Evolutionary conservation across 2,888 invertebrate species (phyloP).

Genomic region (Laothoe populi): DNA sequence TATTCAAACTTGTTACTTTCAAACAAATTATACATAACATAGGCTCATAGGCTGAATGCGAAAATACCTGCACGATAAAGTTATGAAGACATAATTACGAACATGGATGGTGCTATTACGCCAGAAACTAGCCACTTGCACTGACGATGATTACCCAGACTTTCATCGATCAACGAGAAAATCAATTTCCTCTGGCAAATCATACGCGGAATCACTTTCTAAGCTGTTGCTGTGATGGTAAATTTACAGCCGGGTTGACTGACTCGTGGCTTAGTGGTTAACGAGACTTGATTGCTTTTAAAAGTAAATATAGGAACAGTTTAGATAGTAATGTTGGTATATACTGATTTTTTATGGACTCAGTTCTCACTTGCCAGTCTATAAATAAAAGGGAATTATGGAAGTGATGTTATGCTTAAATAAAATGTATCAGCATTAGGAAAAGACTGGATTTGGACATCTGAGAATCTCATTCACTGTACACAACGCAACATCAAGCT

Average conservation of each 20-base stretch:
- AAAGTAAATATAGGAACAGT: neutral
- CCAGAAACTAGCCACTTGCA: too few species aligned
- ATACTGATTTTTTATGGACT: too few species aligned
- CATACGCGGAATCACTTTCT: slow-evolving; percentile 51
- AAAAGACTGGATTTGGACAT: too few species aligned
- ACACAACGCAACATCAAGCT: too few species aligned
- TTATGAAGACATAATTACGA: neutral
- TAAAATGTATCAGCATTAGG: too few species aligned
- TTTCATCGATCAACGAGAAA: slow-evolving; percentile 53
- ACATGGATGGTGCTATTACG: slow-evolving; percentile 1
- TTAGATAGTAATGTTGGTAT: neutral
- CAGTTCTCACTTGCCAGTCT: too few species aligned
- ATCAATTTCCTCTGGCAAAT: slow-evolving; percentile 47
- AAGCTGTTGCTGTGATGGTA: slow-evolving; percentile 27
- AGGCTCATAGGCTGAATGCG: neutral
- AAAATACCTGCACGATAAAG: neutral
- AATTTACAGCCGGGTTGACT: slow-evolving; percentile 1
- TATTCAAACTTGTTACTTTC: too few species aligned
- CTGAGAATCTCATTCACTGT: too few species aligned
- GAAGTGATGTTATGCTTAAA: too few species aligned
- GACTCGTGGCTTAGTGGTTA: neutral
- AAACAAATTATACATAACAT: too few species aligned
- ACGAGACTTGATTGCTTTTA: slow-evolving; percentile 9
- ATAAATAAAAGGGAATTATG: neutral
- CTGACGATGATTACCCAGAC: slow-evolving; percentile 31